Evolutionary conservation across 2,888 invertebrate genomes (phyloP), one percentile per base, ranked within the genome.

Genomic region (Pediacus dermestoides): DNA sequence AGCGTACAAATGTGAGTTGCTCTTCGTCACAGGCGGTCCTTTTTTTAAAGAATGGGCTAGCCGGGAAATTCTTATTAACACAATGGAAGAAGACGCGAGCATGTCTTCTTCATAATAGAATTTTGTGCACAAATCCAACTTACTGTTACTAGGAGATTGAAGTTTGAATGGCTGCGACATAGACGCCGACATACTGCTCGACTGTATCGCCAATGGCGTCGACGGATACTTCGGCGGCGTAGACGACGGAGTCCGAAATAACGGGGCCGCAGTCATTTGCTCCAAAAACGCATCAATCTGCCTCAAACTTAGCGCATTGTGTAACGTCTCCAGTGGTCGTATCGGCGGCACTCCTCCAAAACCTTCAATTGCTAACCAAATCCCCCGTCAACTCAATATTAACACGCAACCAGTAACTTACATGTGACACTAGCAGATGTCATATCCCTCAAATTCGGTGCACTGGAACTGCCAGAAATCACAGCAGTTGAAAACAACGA

Each of bases 401-500:
- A n/a, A 39, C 68, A 16, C 15, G 16, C 16, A 16, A 27, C 3
- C 9, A 10, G 7, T 7, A 25, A 36, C 79, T 81, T 69, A 88
- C 88, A 85, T 68, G 88, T 83, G 52, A 76, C 77, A 46, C 84
- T 79, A 8, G 83, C 79, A 39, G 88, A 85, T 54, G 88, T 83
- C 84, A 88, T 87, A 64, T 88, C 87, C 53, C 88, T 80, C 48
- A 92, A 79, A 71, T 92, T 91, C 30, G 92, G 92, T 34, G 91
- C 91, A 57, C 90, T 90, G 59, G 88, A 88, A 62, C 90, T 90
- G 53, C 94, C 95, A 61, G 89, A 91, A 70, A 95, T 93, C 62
- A 95, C 94, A 44, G 94, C 94, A 43, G 94, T 95, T 69, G 90
- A 91, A 79, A 95, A 94, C 55, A 95, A 81, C 46, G 89, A 88